Base-by-base conservation (phyloP, 2,888 invertebrate species). In the Apodemia duryi region DNA sequence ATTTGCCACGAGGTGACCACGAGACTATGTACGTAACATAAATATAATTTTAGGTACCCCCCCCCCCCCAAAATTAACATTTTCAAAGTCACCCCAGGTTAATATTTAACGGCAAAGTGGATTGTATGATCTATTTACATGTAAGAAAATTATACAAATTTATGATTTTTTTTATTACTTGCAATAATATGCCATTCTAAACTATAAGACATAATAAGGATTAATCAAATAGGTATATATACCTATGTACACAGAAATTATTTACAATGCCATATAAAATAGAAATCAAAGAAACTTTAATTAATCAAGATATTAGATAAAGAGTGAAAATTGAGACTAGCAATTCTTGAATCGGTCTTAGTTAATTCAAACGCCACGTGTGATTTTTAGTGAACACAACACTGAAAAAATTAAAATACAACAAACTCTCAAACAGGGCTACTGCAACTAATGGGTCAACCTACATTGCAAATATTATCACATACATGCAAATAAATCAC, bases 1-100 rank as follows among this genome's bases (percentile, higher is more conserved):
- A 82, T 96, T 95, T 79, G 98, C 97, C 83, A 97, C 96, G 90
- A 97, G 95, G 93, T 98, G 98, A 83, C 98, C 98, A 84, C 98
- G 95, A 76, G 97, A 95, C 97, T 98, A 93, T 75, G 77, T 80
- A 78, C 76, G 80, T 79, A 73, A 76, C 78, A 77, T 74, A 74
- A 75, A 69, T 70, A 71, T 62, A 72, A 64, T 57, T 62, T 67
- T 66, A 21, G 21, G 21, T 63, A 63, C 13, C 38, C 7, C 38
- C 51, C 61, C 29, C 41, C 32, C 46, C 35, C 38, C 13, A 61
- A 28, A 29, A 57, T n/a, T 49, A 49, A 52, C 54, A 13, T 5
- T 29, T 62, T 38, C 29, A 38, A 63, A 49, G 38, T 21, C 63
- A 46, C 41, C 41, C 28, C 54, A 41, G 13, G 41, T 63, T 63